Percentiles rank a stretch among this genome's conserved stretches.
These are phyloP conservation scores for Pediacus dermestoides DNA, from an alignment of 2,888 invertebrate genomes.

Conservation along the genomic window DNA sequence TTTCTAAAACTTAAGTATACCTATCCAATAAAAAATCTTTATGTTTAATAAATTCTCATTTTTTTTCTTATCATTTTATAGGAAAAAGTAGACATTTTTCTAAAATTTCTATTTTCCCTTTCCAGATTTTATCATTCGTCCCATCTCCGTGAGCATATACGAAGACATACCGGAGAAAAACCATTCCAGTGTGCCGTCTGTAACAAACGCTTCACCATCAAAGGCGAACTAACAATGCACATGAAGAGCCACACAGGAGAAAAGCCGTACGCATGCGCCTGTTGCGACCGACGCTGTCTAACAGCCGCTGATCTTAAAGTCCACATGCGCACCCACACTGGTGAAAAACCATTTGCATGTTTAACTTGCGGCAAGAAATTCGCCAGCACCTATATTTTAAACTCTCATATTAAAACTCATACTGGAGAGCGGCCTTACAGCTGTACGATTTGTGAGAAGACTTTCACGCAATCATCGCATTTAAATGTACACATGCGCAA, in stretches of 20 bases:
- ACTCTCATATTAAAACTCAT: conserved; percentile 59
- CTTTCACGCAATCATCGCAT: conserved; percentile 61
- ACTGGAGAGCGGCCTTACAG: conserved; percentile 61
- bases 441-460: conserved; percentile 57
- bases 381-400: conserved; percentile 59
- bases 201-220: conserved; percentile 45
- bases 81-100: too few relatives aligned
- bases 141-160: conserved; percentile 44
- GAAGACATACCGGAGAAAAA: conserved; percentile 47
- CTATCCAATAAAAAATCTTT: too few relatives aligned
- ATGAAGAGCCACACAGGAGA: conserved; percentile 54
- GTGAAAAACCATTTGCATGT: conserved; percentile 45
- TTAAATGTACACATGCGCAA: conserved; percentile 56
- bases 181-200: conserved; percentile 46
- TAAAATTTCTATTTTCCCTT: conserved; percentile 2
- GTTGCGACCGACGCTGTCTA: conserved; percentile 58
- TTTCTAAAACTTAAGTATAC: too few relatives aligned
- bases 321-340: conserved; percentile 51
- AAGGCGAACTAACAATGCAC: conserved; percentile 50
- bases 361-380: conserved; percentile 51
- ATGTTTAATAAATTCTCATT: too few relatives aligned
- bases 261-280: conserved; percentile 55
- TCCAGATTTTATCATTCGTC: conserved; percentile 45
- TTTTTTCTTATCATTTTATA: too few relatives aligned
- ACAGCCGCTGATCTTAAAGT: conserved; percentile 53